phyloP scores from a whole-genome alignment of 2,797 vertebrate species.

The Sebastes paucispinis region DNA sequence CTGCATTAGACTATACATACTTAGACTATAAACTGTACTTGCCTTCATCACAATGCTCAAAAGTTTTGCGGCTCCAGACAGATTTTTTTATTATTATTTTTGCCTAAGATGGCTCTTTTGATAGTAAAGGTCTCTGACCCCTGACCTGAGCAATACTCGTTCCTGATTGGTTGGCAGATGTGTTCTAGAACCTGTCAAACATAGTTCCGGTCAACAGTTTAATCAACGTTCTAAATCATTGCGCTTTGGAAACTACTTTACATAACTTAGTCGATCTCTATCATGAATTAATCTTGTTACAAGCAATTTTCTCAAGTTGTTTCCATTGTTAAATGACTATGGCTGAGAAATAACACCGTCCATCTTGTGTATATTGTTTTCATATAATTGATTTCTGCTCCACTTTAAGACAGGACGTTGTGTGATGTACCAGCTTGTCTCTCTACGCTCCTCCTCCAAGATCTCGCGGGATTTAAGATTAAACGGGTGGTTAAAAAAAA shows the following conservation, averaged over 20 bases:
- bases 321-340: not conserved
- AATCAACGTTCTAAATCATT: not conserved
- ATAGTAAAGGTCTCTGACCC: too few relatives aligned
- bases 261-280: not conserved
- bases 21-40: too few relatives aligned
- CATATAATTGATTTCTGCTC: not conserved
- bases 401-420: not conserved
- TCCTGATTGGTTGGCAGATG: too few relatives aligned
- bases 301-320: not conserved
- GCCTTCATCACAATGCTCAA: too few relatives aligned
- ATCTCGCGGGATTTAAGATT: slow-evolving; percentile 74
- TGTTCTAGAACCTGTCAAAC: too few relatives aligned
- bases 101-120: too few relatives aligned
- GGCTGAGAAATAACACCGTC: not conserved
- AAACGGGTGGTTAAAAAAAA: not conserved
- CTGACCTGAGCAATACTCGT: too few relatives aligned
- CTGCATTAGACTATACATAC: too few relatives aligned
- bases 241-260: too few relatives aligned
- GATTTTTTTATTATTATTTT: too few relatives aligned
- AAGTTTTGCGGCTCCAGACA: too few relatives aligned
- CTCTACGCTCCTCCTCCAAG: slow-evolving; percentile 11
- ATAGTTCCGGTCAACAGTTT: not conserved
- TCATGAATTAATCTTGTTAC: not conserved
- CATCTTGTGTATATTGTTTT: not conserved
- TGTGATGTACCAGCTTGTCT: not conserved